Conservation (phyloP, 2,888 invertebrate genomes). For the Agrotis exclamationis region DNA sequence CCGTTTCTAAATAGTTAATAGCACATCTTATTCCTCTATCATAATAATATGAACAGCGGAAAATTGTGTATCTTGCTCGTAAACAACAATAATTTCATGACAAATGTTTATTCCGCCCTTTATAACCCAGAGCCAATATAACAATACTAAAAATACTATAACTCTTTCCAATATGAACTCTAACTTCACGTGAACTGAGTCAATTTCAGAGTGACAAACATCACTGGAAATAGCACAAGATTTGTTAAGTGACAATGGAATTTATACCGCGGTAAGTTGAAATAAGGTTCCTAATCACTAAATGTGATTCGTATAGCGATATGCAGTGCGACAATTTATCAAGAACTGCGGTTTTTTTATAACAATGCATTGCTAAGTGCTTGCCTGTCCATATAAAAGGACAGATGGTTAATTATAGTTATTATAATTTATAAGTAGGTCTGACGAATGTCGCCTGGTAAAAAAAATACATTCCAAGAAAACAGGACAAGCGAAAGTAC, state of each 20-base stretch:
- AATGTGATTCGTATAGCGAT: slow-evolving; percentile 9
- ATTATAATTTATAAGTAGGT: slow-evolving; percentile 6
- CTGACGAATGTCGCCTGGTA: background rate
- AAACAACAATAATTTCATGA: slow-evolving; percentile 70
- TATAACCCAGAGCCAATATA: slow-evolving; percentile 33
- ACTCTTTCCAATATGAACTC: slow-evolving; percentile 27
- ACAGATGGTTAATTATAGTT: slow-evolving; percentile 30
- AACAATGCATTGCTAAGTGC: slow-evolving; percentile 28
- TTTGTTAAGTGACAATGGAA: slow-evolving; percentile 5
- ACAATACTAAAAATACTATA: slow-evolving; percentile 20
- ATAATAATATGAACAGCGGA: slow-evolving; percentile 67
- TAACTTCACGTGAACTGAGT: slow-evolving; percentile 24
- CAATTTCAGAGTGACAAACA: slow-evolving; percentile 18
- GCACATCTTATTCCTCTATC: slow-evolving; percentile 48
- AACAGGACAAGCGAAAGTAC: background rate
- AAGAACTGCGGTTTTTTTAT: slow-evolving; percentile 41
- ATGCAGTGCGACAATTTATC: slow-evolving; percentile 23
- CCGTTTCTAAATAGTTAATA: slow-evolving; percentile 61
- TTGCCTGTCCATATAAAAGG: slow-evolving; percentile 8
- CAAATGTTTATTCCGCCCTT: slow-evolving; percentile 49
- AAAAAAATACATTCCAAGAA: slow-evolving; percentile 4
- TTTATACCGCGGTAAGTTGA: accelerated
- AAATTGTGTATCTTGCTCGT: slow-evolving; percentile 66
- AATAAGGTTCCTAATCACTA: slow-evolving; percentile 11
- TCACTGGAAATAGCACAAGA: slow-evolving; percentile 17